Percentiles rank a stretch among this genome's conserved stretches.
Evolutionary conservation across 2,113 vertebrate species (phyloP).

Genomic region (Catharus fuscescens): DNA sequence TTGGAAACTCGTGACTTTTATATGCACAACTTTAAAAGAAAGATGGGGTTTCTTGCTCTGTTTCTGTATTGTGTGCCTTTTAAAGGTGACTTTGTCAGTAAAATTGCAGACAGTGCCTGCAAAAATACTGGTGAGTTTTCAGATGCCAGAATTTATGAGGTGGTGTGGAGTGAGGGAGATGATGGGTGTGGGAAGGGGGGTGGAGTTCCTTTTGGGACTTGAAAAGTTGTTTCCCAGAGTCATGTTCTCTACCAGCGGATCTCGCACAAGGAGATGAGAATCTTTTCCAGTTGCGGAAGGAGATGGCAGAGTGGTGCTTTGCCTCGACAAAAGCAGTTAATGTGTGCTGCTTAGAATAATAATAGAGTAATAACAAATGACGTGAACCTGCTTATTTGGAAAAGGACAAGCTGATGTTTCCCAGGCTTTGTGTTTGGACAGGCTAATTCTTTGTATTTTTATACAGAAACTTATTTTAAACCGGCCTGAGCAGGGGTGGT

Average conservation of each 20-base stretch:
- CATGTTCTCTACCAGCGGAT: background rate
- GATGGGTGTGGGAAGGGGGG: background rate
- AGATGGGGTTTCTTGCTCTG: background rate
- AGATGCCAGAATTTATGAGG: background rate
- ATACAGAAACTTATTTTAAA: background rate
- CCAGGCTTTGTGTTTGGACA: constrained; percentile 37
- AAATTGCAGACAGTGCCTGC: background rate
- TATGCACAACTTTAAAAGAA: background rate
- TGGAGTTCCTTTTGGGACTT: background rate
- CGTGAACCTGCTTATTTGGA: background rate
- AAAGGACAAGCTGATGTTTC: constrained; percentile 15
- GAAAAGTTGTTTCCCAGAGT: background rate
- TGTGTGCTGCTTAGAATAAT: background rate
- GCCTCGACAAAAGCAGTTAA: background rate
- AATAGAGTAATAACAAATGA: background rate
- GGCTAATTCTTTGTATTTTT: background rate
- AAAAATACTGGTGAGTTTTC: background rate
- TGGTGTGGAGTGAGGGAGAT: background rate
- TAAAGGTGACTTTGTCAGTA: background rate
- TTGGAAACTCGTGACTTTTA: background rate
- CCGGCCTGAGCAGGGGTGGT: background rate
- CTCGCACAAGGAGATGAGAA: background rate
- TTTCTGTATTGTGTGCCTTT: rapidly evolving
- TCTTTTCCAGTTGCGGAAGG: background rate
- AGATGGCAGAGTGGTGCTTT: background rate